Base-by-base conservation (phyloP, 2,888 invertebrate genomes). In the Tubulanus polymorphus region DNA sequence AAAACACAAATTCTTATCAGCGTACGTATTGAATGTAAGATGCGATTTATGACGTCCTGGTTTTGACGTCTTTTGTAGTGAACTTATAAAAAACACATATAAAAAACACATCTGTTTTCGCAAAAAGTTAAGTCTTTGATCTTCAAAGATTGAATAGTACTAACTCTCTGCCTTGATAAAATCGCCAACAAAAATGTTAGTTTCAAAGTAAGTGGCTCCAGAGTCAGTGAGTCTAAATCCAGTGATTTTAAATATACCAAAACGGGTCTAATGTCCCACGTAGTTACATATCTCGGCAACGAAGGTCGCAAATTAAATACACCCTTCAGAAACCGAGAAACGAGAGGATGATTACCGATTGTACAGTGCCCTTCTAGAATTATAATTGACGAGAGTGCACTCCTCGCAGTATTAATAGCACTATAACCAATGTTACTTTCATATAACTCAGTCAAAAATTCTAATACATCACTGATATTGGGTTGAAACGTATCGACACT, bases 181-280 rank as follows among this genome's bases (percentile, higher is more conserved):
- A 61, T 37, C n/a, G 54, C 29, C 12, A 57, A 48, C 46, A 62
- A 56, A 45, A 55, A 58, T 27, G 53, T 29, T n/a, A 61, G 28
- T 51, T 61, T 61, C 0, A 27, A 29, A 23, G 59, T 54, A 41
- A 62, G 30, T 15, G 52, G 29, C n/a, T n/a, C n/a, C n/a, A n/a
- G n/a, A n/a, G n/a, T n/a, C n/a, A n/a, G n/a, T n/a, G n/a, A n/a
- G n/a, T n/a, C n/a, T n/a, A n/a, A n/a, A 41, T 23, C 41, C 15
- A 23, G 6, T 41, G 41, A 41, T 15, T 23, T 41, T 3, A 41
- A 23, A 41, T 41, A 41, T 15, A 23, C 5, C 6, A 41, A 41
- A 20, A 41, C 6, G 15, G 23, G 18, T 8, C 23, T 23, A 41
- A 41, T 23, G 23, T 41, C 41, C 41, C 41, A 41, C 6, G 41